Evolutionary conservation across 2,797 vertebrate species (phyloP), one percentile per base, ranked within the genome.

Genomic region (Poeciliopsis presidionis): DNA sequence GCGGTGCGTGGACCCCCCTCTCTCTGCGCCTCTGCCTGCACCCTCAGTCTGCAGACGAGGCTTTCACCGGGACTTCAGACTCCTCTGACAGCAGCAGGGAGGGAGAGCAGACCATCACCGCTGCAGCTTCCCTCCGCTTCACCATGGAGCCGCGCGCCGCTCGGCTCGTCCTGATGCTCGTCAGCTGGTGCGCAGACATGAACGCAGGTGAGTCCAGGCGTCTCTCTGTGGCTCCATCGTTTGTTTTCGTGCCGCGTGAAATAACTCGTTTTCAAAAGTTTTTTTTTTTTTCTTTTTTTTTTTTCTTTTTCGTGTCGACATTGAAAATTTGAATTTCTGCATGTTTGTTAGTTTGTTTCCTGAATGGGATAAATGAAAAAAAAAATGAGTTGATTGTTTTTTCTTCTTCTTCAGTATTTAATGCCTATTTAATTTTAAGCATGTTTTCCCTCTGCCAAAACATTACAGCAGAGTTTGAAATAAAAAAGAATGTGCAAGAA

Each of bases 121-220:
- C 55, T 72, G 78, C 80, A 80, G 74, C 84, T 76, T 84, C 77
- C 16, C 30, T 77, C 28, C 53, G 47, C 79, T 49, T 83, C 81
- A 84, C 72, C 75, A 93, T 93, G 92, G 84, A 86, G 86, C 83
- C 84, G 75, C 86, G 91, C 90, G 91, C 84, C 47, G 30, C 76
- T 33, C 86, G 74, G 75, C 76, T 93, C 36, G 11, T 53, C 81
- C 86, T 94, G 73, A 53, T 89, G 72, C 81, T 93, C 59, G 39
- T 82, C 83, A 73, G 78, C 86, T 65, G 5, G 1, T 76, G 6
- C 8, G 63, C 84, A 74, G 81, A 71, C 65, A 59, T 84, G 41
- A 14, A 51, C 75, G 88, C 80, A 84, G 91, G 92, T 93, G 76
- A 91, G 91, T 81, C 18, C 45, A 8, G 36, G 49, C 8, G 39